phyloP scores from a whole-genome alignment of 2,888 invertebrate species.

The Catotricha subobsoleta region DNA sequence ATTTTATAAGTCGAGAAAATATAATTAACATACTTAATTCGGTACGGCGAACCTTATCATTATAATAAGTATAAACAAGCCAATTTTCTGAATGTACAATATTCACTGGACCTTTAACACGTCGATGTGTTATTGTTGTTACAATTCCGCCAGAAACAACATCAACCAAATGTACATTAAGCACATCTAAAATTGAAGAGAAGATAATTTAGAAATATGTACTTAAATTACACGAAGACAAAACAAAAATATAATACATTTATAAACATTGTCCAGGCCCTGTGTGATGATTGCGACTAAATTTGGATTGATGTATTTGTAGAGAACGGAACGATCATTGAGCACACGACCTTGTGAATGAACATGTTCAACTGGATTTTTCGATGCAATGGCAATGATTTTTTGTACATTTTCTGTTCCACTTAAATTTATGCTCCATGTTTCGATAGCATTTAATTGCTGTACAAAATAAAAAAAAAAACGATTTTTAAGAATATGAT shows the following conservation, averaged over 20 bases:
- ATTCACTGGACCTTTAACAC: constrained; percentile 67
- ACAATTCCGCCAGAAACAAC: constrained; percentile 77
- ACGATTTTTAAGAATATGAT: not conserved
- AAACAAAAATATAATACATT: constrained; percentile 36
- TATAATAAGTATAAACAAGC: constrained; percentile 85
- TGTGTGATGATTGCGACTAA: constrained; percentile 71
- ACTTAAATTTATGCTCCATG: constrained; percentile 58
- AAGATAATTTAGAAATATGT: not conserved
- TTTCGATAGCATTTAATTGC: constrained; percentile 40
- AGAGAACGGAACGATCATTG: constrained; percentile 88
- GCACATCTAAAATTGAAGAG: constrained; percentile 38
- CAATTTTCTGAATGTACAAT: constrained; percentile 94
- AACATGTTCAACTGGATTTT: constrained; percentile 53
- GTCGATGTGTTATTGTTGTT: constrained; percentile 67
- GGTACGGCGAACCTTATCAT: constrained; percentile 78
- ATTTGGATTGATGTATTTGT: constrained; percentile 98
- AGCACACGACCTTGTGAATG: constrained; percentile 92
- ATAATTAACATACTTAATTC: constrained; percentile 45
- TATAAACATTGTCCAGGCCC: constrained; percentile 53
- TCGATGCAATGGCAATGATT: constrained; percentile 42
- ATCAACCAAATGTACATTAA: constrained; percentile 77
- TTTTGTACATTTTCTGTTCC: constrained; percentile 38
- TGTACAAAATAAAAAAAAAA: constrained; percentile 20
- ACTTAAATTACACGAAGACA: not conserved
- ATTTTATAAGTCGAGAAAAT: not conserved